Base-by-base conservation (phyloP, 1,140 invertebrate species). In the Drosophila auraria region DNA sequence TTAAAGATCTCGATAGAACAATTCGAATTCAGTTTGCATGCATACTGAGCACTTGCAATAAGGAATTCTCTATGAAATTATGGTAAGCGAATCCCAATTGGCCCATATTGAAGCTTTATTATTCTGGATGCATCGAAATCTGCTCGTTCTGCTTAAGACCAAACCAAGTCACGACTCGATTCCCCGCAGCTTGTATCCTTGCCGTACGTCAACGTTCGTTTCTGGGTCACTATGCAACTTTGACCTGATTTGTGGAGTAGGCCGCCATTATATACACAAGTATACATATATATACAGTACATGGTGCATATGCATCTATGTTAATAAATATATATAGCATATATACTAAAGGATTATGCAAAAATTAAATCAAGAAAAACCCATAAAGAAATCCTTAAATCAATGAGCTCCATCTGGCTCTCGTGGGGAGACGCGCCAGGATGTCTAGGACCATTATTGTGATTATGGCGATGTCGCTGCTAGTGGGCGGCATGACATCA, bases 151-250 rank as follows among this genome's bases (percentile, higher is more conserved):
- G 23, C 20, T 15, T 11, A 20, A n/a, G 27, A 12, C 23, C 23
- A 27, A 50, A 40, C 17, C 62, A 47, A 68, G 68, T 68, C 68
- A 71, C 68, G 63, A 71, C 27, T 71, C 30, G 36, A 50, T 33
- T 30, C 45, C 62, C 62, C 47, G 30, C 82, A 87, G 80, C 73
- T 64, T 71, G 59, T 74, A 80, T 58, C 60, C 50, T 36, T 65
- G 78, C 77, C 57, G 84, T 81, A 77, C 84, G 64, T 78, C 72
- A 80, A 78, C 78, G 63, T 54, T 60, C 49, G 51, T 71, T 89
- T 84, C 81, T 87, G 78, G 84, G 84, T 87, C 84, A 81, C 66
- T 79, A 70, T 86, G 84, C 86, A 89, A 89, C 74, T 79, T 83
- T 87, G 84, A 87, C 84, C 84, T 83, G 81, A 87, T 90, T 87